These are phyloP conservation scores for Gastrophryne carolinensis DNA, from an alignment of 2,797 vertebrate genomes.

Conservation along the genomic window DNA sequence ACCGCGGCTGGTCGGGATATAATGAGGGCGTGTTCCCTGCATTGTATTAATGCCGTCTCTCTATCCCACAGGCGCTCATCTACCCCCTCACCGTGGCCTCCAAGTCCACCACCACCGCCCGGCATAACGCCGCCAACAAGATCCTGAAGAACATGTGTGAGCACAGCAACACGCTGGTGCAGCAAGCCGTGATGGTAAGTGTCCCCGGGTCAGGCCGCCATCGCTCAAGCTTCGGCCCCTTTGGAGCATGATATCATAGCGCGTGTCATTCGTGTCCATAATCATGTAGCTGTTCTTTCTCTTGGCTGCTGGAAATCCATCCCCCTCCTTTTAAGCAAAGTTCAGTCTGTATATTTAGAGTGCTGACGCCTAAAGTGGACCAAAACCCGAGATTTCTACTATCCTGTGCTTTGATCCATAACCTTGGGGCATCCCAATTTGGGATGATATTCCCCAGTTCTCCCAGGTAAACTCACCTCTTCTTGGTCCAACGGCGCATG, in stretches of 20 bases:
- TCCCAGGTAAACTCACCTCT: too few species aligned
- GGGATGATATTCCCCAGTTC: too few species aligned
- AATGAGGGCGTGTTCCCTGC: not conserved
- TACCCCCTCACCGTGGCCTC: constrained; percentile 97
- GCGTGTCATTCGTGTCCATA: not conserved
- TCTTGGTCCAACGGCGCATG: too few species aligned
- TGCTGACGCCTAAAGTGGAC: too few species aligned
- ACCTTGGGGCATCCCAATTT: too few species aligned
- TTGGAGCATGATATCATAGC: not conserved
- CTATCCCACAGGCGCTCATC: constrained; percentile 84
- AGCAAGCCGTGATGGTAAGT: constrained; percentile 96
- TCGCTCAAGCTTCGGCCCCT: not conserved
- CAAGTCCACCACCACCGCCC: constrained; percentile 95
- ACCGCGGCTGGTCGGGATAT: not conserved
- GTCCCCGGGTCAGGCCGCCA: not conserved
- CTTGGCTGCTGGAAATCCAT: not conserved
- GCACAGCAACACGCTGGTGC: constrained; percentile 95
- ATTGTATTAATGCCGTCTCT: not conserved
- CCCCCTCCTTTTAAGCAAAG: too few species aligned
- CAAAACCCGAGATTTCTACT: too few species aligned
- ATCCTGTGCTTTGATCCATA: too few species aligned
- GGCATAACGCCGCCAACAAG: constrained; percentile 97
- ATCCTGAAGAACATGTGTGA: constrained; percentile 99
- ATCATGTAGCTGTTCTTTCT: not conserved
- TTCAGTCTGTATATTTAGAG: too few species aligned